Percentiles rank a stretch among this genome's conserved stretches.
These are phyloP conservation scores for Cyrtodaria siliqua DNA, from an alignment of 2,888 invertebrate genomes.

Conservation along the genomic window DNA sequence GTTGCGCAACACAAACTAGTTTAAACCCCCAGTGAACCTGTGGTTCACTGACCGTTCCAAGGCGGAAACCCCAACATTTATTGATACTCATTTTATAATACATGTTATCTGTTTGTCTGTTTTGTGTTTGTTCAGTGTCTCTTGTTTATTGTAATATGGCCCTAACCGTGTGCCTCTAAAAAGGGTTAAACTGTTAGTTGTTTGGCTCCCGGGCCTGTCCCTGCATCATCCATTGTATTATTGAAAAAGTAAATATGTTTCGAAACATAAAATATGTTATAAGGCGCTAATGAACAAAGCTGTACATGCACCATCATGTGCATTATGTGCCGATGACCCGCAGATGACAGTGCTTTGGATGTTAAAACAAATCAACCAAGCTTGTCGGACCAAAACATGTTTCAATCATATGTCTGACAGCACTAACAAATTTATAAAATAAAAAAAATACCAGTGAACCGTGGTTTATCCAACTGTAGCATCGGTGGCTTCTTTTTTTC, in stretches of 20 bases:
- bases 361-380: slow-evolving; percentile 26
- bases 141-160: no score
- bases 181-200: no score
- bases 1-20: no score
- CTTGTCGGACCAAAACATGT: slow-evolving; percentile 25
- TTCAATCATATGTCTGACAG: slow-evolving; percentile 18
- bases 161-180: no score
- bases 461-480: slow-evolving; percentile 23
- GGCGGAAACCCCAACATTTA: no score
- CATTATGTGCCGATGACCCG: slow-evolving; percentile 22
- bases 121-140: no score
- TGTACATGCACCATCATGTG: slow-evolving; percentile 17
- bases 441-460: slow-evolving; percentile 24
- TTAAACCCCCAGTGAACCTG: no score
- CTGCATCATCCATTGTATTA: no score
- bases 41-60: no score
- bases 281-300: slow-evolving; percentile 14
- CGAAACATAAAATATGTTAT: slow-evolving; percentile 7
- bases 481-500: slow-evolving; percentile 25
- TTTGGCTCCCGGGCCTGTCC: no score
- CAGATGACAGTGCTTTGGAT: slow-evolving; percentile 25
- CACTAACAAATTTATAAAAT: slow-evolving; percentile 4
- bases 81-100: no score
- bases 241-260: slow-evolving; percentile 7
- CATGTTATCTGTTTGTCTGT: no score